Base-by-base conservation (phyloP, 2,888 invertebrate genomes). In the Coecobrya sp. region DNA sequence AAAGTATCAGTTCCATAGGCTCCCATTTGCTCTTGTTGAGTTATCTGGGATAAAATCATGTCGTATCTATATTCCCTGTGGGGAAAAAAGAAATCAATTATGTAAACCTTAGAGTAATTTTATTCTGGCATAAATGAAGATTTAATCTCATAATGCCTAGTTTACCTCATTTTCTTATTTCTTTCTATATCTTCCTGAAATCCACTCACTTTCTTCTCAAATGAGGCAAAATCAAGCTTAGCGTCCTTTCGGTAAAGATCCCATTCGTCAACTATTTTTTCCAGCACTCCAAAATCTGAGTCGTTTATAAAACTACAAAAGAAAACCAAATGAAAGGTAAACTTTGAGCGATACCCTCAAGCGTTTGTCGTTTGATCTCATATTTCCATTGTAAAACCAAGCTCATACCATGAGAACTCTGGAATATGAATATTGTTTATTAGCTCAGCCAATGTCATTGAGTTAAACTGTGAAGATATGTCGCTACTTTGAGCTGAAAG, bases 341-440 rank as follows among this genome's bases (percentile, higher is more conserved):
- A 30, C n/a, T n/a, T n/a, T n/a, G n/a, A n/a, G n/a, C n/a, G n/a
- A n/a, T n/a, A n/a, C n/a, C n/a, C n/a, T n/a, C n/a, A n/a, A n/a
- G n/a, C n/a, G n/a, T n/a, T n/a, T n/a, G n/a, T n/a, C n/a, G n/a
- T n/a, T n/a, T n/a, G n/a, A n/a, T n/a, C n/a, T n/a, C n/a, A n/a
- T n/a, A n/a, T n/a, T n/a, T n/a, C n/a, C n/a, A n/a, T n/a, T n/a
- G n/a, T n/a, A n/a, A 42, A 7, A 68, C 49, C n/a, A n/a, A 68
- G 3, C 22, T 70, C 62, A 79, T 86, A 94, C 94, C 92, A 93
- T 25, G 94, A 93, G 89, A 93, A 94, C 52, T 94, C 93, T 0
- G 94, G 94, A 0, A 94, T 90, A 42, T 93, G 87, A 45, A 93
- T 79, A 13, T 68, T 85, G 85, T 36, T 92, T 68, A 92, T 55